Conservation (phyloP, 2,113 vertebrate genomes). For the Rafetus swinhoei region DNA sequence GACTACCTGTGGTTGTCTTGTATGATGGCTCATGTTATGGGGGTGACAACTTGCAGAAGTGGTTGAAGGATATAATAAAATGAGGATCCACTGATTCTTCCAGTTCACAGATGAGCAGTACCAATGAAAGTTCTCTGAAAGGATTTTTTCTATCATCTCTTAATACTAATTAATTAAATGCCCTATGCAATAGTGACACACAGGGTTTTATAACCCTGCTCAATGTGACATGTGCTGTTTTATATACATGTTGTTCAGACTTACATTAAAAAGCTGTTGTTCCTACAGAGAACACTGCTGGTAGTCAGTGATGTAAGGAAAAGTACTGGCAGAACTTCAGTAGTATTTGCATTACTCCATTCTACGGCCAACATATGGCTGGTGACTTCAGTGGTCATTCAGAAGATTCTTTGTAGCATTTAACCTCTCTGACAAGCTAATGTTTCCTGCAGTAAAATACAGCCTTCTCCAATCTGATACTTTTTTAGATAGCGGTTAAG, state of each 20-base stretch:
- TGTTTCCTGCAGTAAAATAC: slow-evolving; percentile 75
- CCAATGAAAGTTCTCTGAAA: slow-evolving; percentile 44
- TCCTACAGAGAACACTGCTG: slow-evolving; percentile 51
- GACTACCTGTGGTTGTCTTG: not conserved
- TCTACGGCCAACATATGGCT: slow-evolving; percentile 59
- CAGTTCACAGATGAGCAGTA: not conserved
- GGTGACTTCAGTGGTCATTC: slow-evolving; percentile 18
- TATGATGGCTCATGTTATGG: not conserved
- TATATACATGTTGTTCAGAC: not conserved
- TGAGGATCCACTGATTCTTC: not conserved
- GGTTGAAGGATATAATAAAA: not conserved
- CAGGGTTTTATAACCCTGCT: slow-evolving; percentile 27
- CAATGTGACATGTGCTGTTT: slow-evolving; percentile 15
- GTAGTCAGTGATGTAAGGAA: slow-evolving; percentile 19
- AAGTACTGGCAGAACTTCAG: not conserved
- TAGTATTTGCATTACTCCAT: not conserved
- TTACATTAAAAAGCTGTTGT: not conserved
- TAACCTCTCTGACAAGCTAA: slow-evolving; percentile 62
- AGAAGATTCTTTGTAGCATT: slow-evolving; percentile 7
- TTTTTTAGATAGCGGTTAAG: slow-evolving; percentile 77
- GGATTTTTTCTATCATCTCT: slow-evolving; percentile 20
- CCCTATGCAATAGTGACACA: slow-evolving; percentile 40
- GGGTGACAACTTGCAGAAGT: not conserved
- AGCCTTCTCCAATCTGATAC: slow-evolving; percentile 72
- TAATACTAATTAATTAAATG: slow-evolving; percentile 37